Conservation (phyloP, 2,797 vertebrate genomes). For the Lithobates pipiens region DNA sequence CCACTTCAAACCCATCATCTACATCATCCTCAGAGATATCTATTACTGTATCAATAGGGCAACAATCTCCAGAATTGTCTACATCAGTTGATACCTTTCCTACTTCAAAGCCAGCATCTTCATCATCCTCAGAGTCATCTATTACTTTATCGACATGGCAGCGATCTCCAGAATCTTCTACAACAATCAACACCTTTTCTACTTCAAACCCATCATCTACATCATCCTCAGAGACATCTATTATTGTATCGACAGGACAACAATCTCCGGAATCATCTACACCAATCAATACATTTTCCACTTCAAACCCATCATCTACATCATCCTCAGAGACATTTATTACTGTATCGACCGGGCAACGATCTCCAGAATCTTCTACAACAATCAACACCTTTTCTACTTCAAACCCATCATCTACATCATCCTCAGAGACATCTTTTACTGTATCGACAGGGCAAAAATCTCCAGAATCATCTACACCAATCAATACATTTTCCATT, state of each 20-base stretch:
- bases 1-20: too few relatives aligned
- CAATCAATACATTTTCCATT: not conserved
- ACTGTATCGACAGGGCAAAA: not conserved
- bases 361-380: not conserved
- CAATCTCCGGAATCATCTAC: not conserved
- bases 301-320: not conserved
- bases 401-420: not conserved
- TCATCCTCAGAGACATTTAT: not conserved
- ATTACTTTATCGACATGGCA: too few relatives aligned
- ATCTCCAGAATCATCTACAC: not conserved
- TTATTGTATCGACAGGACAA: not conserved
- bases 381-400: not conserved
- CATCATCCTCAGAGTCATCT: too few relatives aligned
- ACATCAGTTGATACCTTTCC: too few relatives aligned
- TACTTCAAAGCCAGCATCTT: too few relatives aligned
- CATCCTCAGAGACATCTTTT: not conserved
- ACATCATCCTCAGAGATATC: too few relatives aligned
- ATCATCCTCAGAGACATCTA: not conserved
- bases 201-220: too few relatives aligned
- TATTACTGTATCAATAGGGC: too few relatives aligned
- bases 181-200: too few relatives aligned
- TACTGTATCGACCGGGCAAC: not conserved
- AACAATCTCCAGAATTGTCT: too few relatives aligned
- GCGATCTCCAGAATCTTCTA: too few relatives aligned
- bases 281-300: not conserved